phyloP scores from a whole-genome alignment of 2,113 vertebrate species.

The Haemorhous mexicanus region DNA sequence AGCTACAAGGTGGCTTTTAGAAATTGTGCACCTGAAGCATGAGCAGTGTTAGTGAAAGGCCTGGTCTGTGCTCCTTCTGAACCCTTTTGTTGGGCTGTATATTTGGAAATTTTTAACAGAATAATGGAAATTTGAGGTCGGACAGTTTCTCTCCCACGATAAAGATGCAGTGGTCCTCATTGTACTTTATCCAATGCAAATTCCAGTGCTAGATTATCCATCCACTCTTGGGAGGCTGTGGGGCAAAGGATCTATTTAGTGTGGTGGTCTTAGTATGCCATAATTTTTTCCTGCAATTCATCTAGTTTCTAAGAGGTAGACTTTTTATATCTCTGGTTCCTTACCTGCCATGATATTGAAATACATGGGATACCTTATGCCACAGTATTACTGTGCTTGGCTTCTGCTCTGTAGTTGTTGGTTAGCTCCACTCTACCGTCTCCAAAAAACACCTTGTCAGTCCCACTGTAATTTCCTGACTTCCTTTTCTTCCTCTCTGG shows the following conservation, averaged over 20 bases:
- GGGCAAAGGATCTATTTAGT: neutral
- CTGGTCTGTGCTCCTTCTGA: neutral
- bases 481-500: neutral
- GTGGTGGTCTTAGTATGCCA: neutral
- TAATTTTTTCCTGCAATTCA: neutral
- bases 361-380: neutral
- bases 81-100: neutral
- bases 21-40: neutral
- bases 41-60: neutral
- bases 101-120: conserved; percentile 13
- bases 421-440: neutral
- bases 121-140: neutral
- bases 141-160: neutral
- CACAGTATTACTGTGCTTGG: neutral
- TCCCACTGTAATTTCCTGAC: neutral
- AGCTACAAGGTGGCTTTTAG: neutral
- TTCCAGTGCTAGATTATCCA: neutral
- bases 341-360: neutral
- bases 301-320: neutral
- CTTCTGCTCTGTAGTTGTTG: neutral
- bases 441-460: neutral
- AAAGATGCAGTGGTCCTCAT: neutral
- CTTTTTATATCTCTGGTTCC: neutral
- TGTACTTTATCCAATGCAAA: neutral
- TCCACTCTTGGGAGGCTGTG: neutral